Evolutionary conservation across 2,113 vertebrate species (phyloP).

Genomic region (Paracanthobrama guichenoti): DNA sequence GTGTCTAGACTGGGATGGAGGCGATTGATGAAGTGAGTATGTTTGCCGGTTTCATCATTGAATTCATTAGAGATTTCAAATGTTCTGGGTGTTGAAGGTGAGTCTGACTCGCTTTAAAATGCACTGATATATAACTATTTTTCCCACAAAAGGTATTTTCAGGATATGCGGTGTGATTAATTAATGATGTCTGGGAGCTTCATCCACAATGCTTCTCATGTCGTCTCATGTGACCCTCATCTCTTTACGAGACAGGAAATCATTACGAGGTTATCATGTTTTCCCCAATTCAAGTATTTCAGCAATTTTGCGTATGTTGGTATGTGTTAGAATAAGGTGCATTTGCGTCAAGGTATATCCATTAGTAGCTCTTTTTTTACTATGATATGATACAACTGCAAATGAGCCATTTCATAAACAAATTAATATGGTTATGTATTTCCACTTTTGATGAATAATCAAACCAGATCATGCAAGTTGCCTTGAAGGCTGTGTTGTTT

Average conservation of each 20-base stretch:
- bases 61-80: background rate
- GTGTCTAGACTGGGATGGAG: background rate
- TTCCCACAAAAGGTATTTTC: background rate
- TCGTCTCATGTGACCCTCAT: background rate
- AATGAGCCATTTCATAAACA: no score
- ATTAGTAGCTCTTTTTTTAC: background rate
- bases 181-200: background rate
- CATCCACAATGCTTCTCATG: background rate
- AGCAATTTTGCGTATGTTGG: background rate
- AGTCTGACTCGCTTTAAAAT: background rate
- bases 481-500: background rate
- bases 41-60: background rate
- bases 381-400: no score
- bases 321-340: background rate
- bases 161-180: background rate
- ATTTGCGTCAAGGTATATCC: background rate
- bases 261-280: background rate
- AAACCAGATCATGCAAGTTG: no score
- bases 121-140: background rate
- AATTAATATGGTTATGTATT: no score
- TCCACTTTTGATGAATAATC: no score
- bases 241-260: background rate
- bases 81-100: background rate
- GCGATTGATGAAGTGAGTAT: background rate
- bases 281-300: background rate